Conservation (phyloP, 1,140 invertebrate genomes). For the Andrena cerasifolii region DNA sequence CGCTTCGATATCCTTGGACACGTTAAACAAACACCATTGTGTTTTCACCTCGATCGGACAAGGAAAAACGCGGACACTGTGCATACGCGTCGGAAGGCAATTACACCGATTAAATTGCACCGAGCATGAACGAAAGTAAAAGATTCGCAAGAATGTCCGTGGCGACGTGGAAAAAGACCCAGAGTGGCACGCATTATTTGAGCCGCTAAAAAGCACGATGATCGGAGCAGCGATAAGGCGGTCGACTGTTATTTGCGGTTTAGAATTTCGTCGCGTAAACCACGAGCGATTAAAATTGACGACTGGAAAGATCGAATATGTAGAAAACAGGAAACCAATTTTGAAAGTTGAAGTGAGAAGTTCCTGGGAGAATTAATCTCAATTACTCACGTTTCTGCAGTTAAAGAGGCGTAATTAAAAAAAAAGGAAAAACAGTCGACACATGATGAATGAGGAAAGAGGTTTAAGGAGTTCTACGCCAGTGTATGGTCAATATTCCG, state of each 20-base stretch:
- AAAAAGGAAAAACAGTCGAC: conserved; percentile 2
- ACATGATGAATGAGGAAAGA: background rate
- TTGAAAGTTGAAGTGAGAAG: background rate
- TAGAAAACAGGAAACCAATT: conserved; percentile 10
- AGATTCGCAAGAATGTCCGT: too few relatives aligned
- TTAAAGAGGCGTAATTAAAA: background rate
- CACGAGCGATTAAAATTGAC: conserved; percentile 24
- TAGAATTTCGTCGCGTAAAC: conserved; percentile 33
- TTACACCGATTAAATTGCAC: background rate
- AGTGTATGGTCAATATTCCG: conserved; percentile 11
- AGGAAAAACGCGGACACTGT: conserved; percentile 13
- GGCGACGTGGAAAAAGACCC: too few relatives aligned
- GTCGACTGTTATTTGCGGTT: background rate
- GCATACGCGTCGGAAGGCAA: background rate
- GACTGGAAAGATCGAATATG: background rate
- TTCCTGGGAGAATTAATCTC: background rate
- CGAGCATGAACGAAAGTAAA: too few relatives aligned
- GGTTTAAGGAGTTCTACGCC: background rate
- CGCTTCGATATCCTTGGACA: background rate
- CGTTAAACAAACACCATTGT: conserved; percentile 22
- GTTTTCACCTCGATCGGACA: background rate
- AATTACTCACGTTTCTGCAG: background rate
- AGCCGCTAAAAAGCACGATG: too few relatives aligned
- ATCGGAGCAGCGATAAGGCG: background rate
- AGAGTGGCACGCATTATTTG: too few relatives aligned